Conservation (phyloP, 2,888 invertebrate genomes). For the Agrilus mali region DNA sequence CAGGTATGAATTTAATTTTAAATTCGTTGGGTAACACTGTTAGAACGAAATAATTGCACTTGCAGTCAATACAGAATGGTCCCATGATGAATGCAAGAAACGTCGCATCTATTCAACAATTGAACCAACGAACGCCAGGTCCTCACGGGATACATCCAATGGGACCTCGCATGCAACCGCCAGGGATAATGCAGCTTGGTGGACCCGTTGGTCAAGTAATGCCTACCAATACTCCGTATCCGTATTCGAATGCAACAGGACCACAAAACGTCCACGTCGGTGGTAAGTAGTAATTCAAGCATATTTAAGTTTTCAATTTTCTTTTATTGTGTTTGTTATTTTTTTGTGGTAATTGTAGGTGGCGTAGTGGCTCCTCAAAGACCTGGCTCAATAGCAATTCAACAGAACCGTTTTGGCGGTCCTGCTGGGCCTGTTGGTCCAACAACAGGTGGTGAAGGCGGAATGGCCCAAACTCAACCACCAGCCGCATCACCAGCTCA, state of each 20-base stretch:
- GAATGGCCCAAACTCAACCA: slow-evolving; percentile 62
- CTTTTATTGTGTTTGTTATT: slow-evolving; percentile 5
- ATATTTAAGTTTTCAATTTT: background rate
- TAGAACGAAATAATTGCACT: background rate
- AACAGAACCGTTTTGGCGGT: slow-evolving; percentile 25
- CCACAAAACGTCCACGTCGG: slow-evolving; percentile 35
- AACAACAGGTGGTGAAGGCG: slow-evolving; percentile 45
- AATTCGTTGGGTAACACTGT: background rate
- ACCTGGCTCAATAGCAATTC: slow-evolving; percentile 16
- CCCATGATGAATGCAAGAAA: slow-evolving; percentile 50
- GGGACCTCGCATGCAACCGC: slow-evolving; percentile 49
- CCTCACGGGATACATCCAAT: slow-evolving; percentile 37
- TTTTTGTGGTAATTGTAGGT: slow-evolving; percentile 9
- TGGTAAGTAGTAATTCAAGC: slow-evolving; percentile 22
- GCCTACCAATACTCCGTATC: slow-evolving; percentile 34
- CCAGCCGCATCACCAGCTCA: slow-evolving; percentile 68
- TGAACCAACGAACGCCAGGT: slow-evolving; percentile 33
- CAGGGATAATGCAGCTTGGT: slow-evolving; percentile 35
- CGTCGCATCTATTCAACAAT: slow-evolving; percentile 31
- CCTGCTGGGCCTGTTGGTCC: slow-evolving; percentile 33
- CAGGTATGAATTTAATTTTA: slow-evolving; percentile 27
- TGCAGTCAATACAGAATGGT: slow-evolving; percentile 62
- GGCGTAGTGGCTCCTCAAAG: slow-evolving; percentile 44
- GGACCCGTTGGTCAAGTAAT: slow-evolving; percentile 43
- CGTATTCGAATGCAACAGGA: slow-evolving; percentile 42